A percentile compares a stretch with the other conserved stretches of the same genome.
Conservation (phyloP, 2,113 vertebrate genomes). For the Chaetura pelagica region DNA sequence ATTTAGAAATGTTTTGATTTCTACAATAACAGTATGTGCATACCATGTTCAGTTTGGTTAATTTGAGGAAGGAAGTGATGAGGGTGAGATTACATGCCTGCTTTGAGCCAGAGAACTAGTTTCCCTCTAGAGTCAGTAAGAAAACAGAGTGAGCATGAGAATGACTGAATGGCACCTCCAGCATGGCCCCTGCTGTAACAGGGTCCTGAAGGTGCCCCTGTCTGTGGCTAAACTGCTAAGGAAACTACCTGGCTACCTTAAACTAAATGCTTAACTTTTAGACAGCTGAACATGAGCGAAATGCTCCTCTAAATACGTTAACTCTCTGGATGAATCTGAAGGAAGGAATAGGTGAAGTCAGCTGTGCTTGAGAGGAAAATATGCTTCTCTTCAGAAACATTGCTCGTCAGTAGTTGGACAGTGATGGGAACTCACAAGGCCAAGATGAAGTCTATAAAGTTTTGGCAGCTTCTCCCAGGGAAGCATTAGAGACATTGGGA, state of each 20-base stretch:
- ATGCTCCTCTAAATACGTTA: background rate
- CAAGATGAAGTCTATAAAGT: background rate
- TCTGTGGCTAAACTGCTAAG: background rate
- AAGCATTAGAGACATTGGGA: background rate
- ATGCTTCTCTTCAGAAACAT: fast-evolving
- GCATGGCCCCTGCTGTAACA: background rate
- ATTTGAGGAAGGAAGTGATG: background rate
- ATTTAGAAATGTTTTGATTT: background rate
- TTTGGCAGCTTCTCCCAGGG: background rate
- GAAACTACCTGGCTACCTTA: background rate
- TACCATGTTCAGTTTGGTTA: background rate
- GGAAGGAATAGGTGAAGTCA: background rate
- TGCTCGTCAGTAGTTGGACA: background rate
- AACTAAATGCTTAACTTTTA: background rate
- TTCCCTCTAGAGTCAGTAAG: background rate
- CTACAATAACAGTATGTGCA: background rate
- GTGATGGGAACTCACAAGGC: background rate
- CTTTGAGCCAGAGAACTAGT: background rate
- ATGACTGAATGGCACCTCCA: background rate
- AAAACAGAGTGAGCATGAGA: background rate
- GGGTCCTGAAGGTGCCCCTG: background rate
- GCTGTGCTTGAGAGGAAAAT: background rate
- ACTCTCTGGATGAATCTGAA: background rate
- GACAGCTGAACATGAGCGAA: background rate
- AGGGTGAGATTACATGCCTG: background rate